Base-by-base conservation (phyloP, 2,888 invertebrate species). In the Trachelus tabidus region DNA sequence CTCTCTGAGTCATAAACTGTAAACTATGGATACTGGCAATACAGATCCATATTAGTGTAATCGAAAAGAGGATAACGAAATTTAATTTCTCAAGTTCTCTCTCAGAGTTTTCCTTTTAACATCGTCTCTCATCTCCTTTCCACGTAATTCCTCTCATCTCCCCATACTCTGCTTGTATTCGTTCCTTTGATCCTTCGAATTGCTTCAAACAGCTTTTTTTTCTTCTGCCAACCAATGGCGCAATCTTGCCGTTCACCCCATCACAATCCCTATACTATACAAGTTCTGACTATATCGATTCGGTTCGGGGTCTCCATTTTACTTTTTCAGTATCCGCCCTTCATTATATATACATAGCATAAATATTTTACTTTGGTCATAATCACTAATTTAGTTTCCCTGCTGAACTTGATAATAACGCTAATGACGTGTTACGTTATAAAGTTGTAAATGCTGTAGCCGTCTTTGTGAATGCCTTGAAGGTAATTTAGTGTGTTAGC, bases 281-380 rank as follows among this genome's bases (percentile, higher is more conserved):
- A 73, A 76, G 77, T 82, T 76, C 79, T 79, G 81, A 79, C 79
- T 79, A 79, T 81, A 82, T 82, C 78, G 82, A 82, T 82, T 81
- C 76, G 82, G 79, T 77, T 56, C 75, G 75, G 75, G 75, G 79
- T 79, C 79, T 81, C 73, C 77, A 69, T 73, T 75, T 37, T 40
- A 40, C 75, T 68, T 68, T 76, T 68, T 68, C 12, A 56, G 73
- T 68, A 76, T 37, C 68, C 76, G 76, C 76, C 75, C 30, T 34
- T 23, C 56, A 56, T 56, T 56, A 56, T 23, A 23, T 56, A 56
- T 56, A 56, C 56, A 23, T 23, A 23, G 56, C 9, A 56, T 23
- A 56, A 56, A 56, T 56, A 56, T 56, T 56, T 56, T 56, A 56
- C 56, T 23, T 56, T 56, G 9, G 23, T 56, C 23, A 23, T 56